Evolutionary conservation across 2,113 vertebrate genomes (phyloP).

Genomic region (Mormyrus lacerda): DNA sequence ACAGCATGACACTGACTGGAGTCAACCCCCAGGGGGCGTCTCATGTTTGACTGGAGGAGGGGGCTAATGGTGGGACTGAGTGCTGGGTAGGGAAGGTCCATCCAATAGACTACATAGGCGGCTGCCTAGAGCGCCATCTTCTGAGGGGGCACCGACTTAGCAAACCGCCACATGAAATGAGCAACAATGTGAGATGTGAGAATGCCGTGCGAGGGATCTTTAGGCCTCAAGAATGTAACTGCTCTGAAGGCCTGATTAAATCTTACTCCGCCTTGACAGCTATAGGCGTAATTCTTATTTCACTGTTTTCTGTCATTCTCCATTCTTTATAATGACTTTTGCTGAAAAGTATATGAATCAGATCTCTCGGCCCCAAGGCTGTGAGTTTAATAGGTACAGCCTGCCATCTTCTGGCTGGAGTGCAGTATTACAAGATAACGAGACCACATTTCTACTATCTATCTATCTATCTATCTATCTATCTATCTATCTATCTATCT

Average conservation of each 20-base stretch:
- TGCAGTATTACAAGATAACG: slow-evolving; percentile 20
- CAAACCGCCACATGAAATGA: background rate
- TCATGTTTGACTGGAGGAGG: background rate
- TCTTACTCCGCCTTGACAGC: background rate
- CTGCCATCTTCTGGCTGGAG: slow-evolving; percentile 50
- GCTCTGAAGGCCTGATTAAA: background rate
- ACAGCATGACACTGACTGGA: background rate
- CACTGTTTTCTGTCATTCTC: background rate
- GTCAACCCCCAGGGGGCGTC: background rate
- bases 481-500: slow-evolving; percentile 5
- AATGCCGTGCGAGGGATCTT: background rate
- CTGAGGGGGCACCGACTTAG: background rate
- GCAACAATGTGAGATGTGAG: background rate
- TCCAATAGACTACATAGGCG: background rate
- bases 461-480: slow-evolving; percentile 2
- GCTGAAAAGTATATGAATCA: background rate
- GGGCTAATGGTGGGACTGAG: background rate
- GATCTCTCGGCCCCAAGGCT: background rate
- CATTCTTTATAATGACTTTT: background rate
- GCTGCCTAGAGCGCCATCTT: background rate
- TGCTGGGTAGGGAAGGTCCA: background rate
- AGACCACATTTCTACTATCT: background rate
- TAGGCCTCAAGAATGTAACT: background rate
- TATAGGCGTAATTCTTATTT: background rate
- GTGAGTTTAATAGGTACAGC: background rate